phyloP scores from a whole-genome alignment of 1,140 invertebrate genomes.

The Parapsyche elsis region DNA sequence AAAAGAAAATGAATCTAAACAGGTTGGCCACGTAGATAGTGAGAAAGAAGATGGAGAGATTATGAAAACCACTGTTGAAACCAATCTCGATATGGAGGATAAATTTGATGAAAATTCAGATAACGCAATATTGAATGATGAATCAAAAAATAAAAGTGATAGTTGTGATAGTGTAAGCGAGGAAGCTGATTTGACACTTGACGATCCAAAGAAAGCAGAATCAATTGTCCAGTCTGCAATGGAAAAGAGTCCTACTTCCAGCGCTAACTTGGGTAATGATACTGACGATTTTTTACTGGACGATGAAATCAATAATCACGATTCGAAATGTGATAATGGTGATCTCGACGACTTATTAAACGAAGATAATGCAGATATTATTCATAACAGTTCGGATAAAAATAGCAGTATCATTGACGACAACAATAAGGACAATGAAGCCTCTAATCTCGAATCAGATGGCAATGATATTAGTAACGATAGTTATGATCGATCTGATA shows the following conservation, averaged over 20 bases:
- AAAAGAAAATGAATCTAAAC: background rate
- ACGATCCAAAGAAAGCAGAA: background rate
- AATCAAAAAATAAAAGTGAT: no score
- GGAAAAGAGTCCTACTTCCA: background rate
- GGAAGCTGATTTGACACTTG: background rate
- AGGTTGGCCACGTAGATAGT: no score
- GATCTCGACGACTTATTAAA: background rate
- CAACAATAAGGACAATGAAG: background rate
- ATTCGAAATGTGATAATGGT: background rate
- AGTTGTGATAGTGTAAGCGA: no score
- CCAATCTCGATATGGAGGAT: no score
- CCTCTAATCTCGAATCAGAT: constrained; percentile 4
- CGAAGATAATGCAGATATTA: background rate
- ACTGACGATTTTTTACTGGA: background rate
- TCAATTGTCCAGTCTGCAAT: background rate
- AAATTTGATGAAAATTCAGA: no score
- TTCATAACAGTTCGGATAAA: background rate
- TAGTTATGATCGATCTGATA: constrained; percentile 48
- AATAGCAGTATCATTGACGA: background rate
- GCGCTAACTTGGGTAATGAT: background rate
- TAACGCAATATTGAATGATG: no score
- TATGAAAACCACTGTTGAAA: no score
- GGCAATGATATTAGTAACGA: constrained; percentile 51
- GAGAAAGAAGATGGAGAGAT: no score
- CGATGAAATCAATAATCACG: background rate